A percentile compares a stretch with the other conserved stretches of the same genome.
These are phyloP conservation scores for Ophion slaviceki DNA, from an alignment of 2,888 invertebrate species.

Conservation along the genomic window DNA sequence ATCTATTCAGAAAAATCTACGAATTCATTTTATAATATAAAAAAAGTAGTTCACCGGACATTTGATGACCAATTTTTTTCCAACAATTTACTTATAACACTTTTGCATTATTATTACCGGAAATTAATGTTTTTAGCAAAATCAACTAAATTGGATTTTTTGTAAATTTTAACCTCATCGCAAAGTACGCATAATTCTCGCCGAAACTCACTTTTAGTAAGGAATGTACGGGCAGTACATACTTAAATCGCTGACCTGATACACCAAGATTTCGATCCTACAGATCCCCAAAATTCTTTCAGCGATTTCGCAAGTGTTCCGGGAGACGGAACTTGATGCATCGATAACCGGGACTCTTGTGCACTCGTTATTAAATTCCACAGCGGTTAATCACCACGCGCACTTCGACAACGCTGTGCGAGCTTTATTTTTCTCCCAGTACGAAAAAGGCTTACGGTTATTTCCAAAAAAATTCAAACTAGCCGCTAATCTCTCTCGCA, in stretches of 20 bases:
- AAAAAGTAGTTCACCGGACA: too few species aligned
- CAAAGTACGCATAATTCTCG: too few species aligned
- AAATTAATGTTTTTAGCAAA: too few species aligned
- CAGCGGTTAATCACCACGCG: background rate
- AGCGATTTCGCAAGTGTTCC: background rate
- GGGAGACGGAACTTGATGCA: background rate
- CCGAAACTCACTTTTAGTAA: too few species aligned
- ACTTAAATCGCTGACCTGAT: background rate
- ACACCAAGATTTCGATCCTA: background rate
- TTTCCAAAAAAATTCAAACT: conserved; percentile 11
- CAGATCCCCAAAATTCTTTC: background rate
- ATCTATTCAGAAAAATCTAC: too few species aligned
- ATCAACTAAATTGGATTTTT: too few species aligned
- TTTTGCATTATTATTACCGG: too few species aligned
- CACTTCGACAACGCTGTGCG: conserved; percentile 14
- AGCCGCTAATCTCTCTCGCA: background rate
- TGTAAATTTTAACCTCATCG: too few species aligned
- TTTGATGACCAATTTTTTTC: too few species aligned
- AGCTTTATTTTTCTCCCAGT: conserved; percentile 13
- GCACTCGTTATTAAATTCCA: background rate
- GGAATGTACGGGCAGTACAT: too few species aligned
- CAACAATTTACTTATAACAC: too few species aligned
- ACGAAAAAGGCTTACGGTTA: background rate
- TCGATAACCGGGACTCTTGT: conserved; percentile 23
- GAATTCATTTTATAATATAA: too few species aligned